phyloP scores from a whole-genome alignment of 2,113 vertebrate genomes.

The Ahaetulla prasina region DNA sequence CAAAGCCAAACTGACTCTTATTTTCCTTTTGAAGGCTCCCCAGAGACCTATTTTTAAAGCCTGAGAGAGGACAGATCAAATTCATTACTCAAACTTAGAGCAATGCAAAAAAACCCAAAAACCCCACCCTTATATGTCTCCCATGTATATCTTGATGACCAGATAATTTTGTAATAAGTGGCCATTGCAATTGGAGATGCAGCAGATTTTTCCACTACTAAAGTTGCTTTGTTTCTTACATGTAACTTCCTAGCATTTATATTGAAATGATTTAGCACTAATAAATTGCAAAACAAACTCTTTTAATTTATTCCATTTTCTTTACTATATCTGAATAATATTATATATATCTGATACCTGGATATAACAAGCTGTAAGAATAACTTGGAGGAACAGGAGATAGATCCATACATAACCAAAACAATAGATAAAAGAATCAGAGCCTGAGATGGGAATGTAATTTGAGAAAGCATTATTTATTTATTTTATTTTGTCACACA shows the following conservation, averaged over 20 bases:
- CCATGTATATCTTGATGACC: not conserved
- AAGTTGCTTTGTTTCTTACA: not conserved
- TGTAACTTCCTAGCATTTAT: not conserved
- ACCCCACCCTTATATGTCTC: too few relatives aligned
- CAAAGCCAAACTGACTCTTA: too few relatives aligned
- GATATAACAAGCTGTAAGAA: not conserved
- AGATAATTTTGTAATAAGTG: not conserved
- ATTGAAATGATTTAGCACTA: not conserved
- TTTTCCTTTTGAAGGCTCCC: not conserved
- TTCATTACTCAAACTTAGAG: too few relatives aligned
- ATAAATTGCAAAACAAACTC: not conserved
- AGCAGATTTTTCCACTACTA: not conserved
- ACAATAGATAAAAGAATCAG: not conserved
- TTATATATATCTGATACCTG: not conserved
- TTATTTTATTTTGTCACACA: too few relatives aligned
- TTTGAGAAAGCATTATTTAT: too few relatives aligned
- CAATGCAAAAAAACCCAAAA: too few relatives aligned
- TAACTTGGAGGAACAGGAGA: not conserved
- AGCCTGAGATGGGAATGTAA: not conserved
- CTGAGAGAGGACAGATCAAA: too few relatives aligned
- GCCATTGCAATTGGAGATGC: not conserved
- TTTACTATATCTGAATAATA: not conserved
- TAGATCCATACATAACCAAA: not conserved
- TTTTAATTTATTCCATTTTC: not conserved
- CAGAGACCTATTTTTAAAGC: not conserved